Evolutionary conservation across 1,140 invertebrate genomes (phyloP).

Genomic region (Anoplophora glabripennis): DNA sequence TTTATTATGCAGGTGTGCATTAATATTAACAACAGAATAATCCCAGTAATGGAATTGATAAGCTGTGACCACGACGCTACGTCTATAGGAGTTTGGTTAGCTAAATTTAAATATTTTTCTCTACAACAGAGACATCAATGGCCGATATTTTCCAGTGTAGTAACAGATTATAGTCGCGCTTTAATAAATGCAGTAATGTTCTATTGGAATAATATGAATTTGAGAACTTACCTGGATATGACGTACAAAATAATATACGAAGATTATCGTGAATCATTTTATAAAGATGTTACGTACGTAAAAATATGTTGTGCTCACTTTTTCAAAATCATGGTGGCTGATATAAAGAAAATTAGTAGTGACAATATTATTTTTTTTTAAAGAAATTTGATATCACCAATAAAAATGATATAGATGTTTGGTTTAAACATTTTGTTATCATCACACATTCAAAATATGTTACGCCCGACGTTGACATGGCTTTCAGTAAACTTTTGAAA

Average conservation of each 20-base stretch:
- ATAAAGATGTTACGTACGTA: neutral
- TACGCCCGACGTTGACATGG: neutral
- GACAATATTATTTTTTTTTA: neutral
- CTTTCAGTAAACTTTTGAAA: conserved; percentile 2
- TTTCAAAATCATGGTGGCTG: conserved; percentile 2
- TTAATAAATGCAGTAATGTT: conserved; percentile 4
- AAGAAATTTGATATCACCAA: conserved; percentile 1
- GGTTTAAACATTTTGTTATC: conserved; percentile 5
- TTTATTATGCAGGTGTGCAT: conserved; percentile 15
- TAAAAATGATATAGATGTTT: neutral
- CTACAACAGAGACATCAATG: neutral
- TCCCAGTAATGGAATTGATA: conserved; percentile 6
- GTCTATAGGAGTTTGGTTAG: neutral
- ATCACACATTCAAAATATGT: neutral
- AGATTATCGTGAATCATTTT: neutral
- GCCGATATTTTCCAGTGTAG: conserved; percentile 12
- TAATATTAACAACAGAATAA: neutral
- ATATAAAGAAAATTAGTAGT: neutral
- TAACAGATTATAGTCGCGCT: conserved; percentile 10
- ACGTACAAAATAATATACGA: neutral
- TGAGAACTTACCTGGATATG: conserved; percentile 3
- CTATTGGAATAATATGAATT: conserved; percentile 4
- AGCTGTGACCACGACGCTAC: neutral
- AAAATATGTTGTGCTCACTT: conserved; percentile 6
- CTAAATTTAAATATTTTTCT: neutral